Base-by-base conservation (phyloP, 2,797 vertebrate species). In the Triplophysa yarkandensis region DNA sequence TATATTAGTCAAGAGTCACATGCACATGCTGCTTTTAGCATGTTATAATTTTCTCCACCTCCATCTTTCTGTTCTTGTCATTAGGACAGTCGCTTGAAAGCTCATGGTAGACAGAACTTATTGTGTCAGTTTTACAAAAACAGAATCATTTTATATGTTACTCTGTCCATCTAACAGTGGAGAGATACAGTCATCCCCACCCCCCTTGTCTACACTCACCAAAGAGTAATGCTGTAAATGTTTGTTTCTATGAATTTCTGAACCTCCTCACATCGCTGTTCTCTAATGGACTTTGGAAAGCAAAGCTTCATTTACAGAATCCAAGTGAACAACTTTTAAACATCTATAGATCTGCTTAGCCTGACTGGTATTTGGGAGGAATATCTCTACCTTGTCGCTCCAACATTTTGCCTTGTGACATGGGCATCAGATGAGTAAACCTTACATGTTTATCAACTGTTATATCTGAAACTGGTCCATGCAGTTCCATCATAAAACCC, bases 1-100 rank as follows among this genome's bases (percentile, higher is more conserved):
- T 85, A 86, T 82, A 88, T 91, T 88, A 90, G 86, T 69, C 78
- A 78, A 41, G 43, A 82, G 82, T 62, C 52, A 25, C n/a, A 63
- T 6, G 46, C 1, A n/a, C 69, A 44, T 1, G 2, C 17, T 19
- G 41, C 17, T 57, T 73, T 71, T 39, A 7, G n/a, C 58, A 58
- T 54, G 41, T 68, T 41, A 58, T 28, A 21, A 23, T 58, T 57
- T 41, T 23, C 64, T 72, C 60, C 41, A 66, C 36, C 28, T 54
- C 30, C 28, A 61, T 76, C 32, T 61, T 46, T 50, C 2, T 57
- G 27, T 41, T 54, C 1, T 14, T 73, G 13, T 65, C 36, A 13
- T 70, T 39, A 41, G 62, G 57, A 61, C 48, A 19, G 46, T 48
- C 41, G 50, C 39, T 63, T 74, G 32, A 58, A 74, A 70, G 28